phyloP scores from a whole-genome alignment of 2,888 invertebrate species.

The Carcina quercana region DNA sequence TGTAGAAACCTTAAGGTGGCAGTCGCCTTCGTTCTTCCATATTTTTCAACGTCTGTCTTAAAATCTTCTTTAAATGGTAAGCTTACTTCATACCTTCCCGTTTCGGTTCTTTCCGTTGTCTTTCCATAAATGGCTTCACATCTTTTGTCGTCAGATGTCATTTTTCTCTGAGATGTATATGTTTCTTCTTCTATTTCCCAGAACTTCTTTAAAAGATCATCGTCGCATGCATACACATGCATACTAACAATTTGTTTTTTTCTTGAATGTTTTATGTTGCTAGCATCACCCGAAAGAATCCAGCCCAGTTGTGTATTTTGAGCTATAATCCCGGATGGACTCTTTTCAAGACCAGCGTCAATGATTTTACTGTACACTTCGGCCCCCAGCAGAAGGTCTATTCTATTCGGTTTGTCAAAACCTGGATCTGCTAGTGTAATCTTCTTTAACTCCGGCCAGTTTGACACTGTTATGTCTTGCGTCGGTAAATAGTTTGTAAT shows the following conservation, averaged over 20 bases:
- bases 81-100: conserved; percentile 16
- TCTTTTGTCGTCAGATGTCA: conserved; percentile 15
- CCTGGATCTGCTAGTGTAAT: conserved; percentile 9
- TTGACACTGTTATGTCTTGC: background rate
- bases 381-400: conserved; percentile 13
- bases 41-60: no score
- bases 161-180: conserved; percentile 3
- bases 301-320: conserved; percentile 18
- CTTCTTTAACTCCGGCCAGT: background rate
- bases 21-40: no score
- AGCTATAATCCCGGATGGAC: conserved; percentile 9
- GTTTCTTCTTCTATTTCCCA: conserved; percentile 21
- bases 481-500: background rate
- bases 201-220: conserved; percentile 13
- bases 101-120: conserved; percentile 12
- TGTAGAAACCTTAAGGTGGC: no score
- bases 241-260: conserved; percentile 3
- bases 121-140: conserved; percentile 14
- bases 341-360: conserved; percentile 11
- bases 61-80: conserved; percentile 15
- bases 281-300: conserved; percentile 13
- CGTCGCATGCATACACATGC: conserved; percentile 1
- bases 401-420: conserved; percentile 7
- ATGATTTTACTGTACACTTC: conserved; percentile 11
- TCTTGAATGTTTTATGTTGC: background rate